Conservation (phyloP, 1,140 invertebrate genomes). For the Drosophila mauritiana region DNA sequence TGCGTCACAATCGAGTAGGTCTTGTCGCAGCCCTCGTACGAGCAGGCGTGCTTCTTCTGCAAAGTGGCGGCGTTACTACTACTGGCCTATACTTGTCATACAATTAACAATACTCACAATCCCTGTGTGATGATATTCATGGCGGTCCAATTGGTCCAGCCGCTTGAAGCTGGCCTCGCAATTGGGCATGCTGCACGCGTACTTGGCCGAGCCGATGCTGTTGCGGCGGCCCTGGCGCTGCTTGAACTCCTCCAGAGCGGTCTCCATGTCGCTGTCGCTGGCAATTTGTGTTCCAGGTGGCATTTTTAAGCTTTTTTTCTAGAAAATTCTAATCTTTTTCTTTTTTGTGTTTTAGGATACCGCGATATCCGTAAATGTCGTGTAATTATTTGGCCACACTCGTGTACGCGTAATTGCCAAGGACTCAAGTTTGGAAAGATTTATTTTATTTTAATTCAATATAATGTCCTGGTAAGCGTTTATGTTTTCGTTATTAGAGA, state of each 20-base stretch:
- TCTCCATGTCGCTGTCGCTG: constrained; percentile 78
- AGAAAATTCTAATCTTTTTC: not conserved
- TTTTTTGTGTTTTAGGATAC: no score
- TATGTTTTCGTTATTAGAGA: no score
- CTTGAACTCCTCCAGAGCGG: constrained; percentile 61
- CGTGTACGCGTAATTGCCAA: no score
- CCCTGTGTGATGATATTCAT: constrained; percentile 79
- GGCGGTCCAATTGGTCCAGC: constrained; percentile 76
- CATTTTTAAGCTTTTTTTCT: constrained; percentile 44
- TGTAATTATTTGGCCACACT: no score
- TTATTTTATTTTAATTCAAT: no score
- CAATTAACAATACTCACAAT: constrained; percentile 49
- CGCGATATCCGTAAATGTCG: no score
- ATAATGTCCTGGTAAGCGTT: no score
- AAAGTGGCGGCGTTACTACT: not conserved
- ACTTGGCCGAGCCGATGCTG: constrained; percentile 61
- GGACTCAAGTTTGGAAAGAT: no score
- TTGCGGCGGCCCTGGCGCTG: constrained; percentile 31
- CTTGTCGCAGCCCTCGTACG: constrained; percentile 71
- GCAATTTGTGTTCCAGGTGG: constrained; percentile 49
- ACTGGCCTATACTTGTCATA: not conserved
- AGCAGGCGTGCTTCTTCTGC: constrained; percentile 78
- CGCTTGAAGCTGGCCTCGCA: constrained; percentile 71
- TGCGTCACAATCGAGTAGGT: constrained; percentile 73
- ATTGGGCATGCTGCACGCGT: constrained; percentile 57